Evolutionary conservation across 2,888 invertebrate species (phyloP), one percentile per base, ranked within the genome.

Genomic region (Phymatocera aterrima): DNA sequence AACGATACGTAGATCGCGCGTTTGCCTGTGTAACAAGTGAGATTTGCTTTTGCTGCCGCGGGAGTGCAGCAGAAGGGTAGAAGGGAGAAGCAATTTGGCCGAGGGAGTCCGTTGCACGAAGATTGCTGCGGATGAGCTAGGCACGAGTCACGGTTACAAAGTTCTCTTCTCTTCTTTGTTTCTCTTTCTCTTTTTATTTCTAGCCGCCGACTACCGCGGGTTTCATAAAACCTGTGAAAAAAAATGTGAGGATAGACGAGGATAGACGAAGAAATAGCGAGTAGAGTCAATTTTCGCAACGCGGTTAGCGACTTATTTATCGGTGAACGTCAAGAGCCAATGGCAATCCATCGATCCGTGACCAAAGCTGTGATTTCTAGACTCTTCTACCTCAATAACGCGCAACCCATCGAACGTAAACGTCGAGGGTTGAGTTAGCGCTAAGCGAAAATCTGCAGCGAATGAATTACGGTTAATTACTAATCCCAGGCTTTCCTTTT

Each of bases 271-370:
- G 48, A 51, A 51, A 72, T 34, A 34, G 34, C 21, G 72, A 31
- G n/a, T 34, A 28, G 51, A 51, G 51, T 51, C 28, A 51, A 72
- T 72, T 68, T 68, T 46, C 46, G 72, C 51, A 51, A 48, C 48
- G 8, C n/a, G 72, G 68, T 68, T 46, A 48, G 72, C 72, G 72
- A 72, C 72, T 72, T 72, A 72, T 72, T 72, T 72, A 72, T 72
- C 15, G 51, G 51, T 18, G 24, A 72, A 72, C 51, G 72, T 72
- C 72, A 1, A 51, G 72, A 72, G 48, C 51, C 51, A 72, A 72
- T 51, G 72, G 72, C 72, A 72, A 72, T 72, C 72, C 72, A 72
- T 72, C 48, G 72, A 72, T 72, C 51, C 72, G 18, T 51, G 15
- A 34, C 51, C 28, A 51, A 72, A 72, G 51, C 72, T 72, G 48